Base-by-base conservation (phyloP, 2,888 invertebrate genomes). In the Standfussiana lucernea region DNA sequence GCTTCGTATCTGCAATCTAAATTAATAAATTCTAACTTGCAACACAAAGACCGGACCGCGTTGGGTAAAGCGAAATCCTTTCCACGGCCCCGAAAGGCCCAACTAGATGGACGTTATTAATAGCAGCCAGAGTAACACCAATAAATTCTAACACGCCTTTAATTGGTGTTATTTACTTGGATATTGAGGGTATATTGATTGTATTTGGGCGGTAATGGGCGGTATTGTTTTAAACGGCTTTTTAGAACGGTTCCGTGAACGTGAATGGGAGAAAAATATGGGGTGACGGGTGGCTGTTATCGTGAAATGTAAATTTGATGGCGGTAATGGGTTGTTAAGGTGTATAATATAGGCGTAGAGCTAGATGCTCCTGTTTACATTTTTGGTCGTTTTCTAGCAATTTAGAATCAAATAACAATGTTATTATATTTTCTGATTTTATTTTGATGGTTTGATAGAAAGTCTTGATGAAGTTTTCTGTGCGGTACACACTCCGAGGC, bases 111-210 rank as follows among this genome's bases (percentile, higher is more conserved):
- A 79, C 59, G 79, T 83, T 83, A 89, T 89, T 89, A 89, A 89
- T 89, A 85, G 86, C 80, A 76, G 47, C 77, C 79, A 72, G 56
- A 84, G 84, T 80, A 78, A 84, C 79, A 83, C 79, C 84, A 81
- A 90, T 90, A 88, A 90, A 90, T 90, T 83, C 71, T 75, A 84
- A 75, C 86, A 80, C 69, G 71, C 77, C 82, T 87, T 83, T 90
- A 86, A 88, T 84, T 89, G 83, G 85, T 87, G 86, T 88, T 89
- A 88, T 89, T 88, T 86, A 88, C 83, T 85, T 82, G 75, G 73
- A 77, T 82, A 79, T 82, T 81, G 79, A 71, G 81, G 76, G 73
- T 76, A 74, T 81, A 89, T 86, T 85, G 79, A 86, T 86, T 86
- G 86, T 82, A 75, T 82, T 82, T 70, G 83, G 82, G 75, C 59